These are phyloP conservation scores for Catostomus latipinnis DNA, from an alignment of 2,797 vertebrate species.

Conservation along the genomic window DNA sequence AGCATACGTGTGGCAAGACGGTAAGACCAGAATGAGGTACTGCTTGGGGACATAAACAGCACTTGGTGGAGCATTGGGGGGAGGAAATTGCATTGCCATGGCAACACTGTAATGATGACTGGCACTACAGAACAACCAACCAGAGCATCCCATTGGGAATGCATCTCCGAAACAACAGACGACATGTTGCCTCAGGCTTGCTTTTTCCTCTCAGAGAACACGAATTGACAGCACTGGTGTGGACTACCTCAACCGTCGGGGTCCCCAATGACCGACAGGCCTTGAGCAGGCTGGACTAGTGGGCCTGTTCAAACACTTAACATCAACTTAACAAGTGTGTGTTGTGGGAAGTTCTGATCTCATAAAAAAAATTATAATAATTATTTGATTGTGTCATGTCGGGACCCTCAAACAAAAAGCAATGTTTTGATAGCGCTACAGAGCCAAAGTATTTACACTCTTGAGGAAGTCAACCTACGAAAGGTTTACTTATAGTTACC, in stretches of 20 bases:
- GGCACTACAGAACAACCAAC: constrained; percentile 39
- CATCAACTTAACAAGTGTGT: background rate
- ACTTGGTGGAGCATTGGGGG: constrained; percentile 9
- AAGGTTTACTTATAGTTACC: too few relatives aligned
- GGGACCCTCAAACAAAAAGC: too few relatives aligned
- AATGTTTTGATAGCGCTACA: too few relatives aligned
- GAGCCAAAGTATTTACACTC: too few relatives aligned
- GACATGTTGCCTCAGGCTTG: constrained; percentile 36
- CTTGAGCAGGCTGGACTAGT: constrained; percentile 22
- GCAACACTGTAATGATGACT: constrained; percentile 42
- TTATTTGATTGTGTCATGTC: too few relatives aligned
- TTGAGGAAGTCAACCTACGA: too few relatives aligned
- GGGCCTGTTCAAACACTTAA: constrained; percentile 23
- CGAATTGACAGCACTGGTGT: constrained; percentile 46
- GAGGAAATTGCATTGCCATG: constrained; percentile 18
- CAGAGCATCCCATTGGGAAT: background rate
- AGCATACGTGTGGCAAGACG: background rate
- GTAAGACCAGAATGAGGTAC: background rate
- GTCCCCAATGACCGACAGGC: constrained; percentile 36
- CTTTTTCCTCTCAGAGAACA: constrained; percentile 31
- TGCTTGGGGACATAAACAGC: constrained; percentile 1
- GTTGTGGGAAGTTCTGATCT: too few relatives aligned
- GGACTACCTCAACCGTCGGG: constrained; percentile 21
- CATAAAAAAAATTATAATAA: too few relatives aligned
- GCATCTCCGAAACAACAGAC: constrained; percentile 13